Percentiles rank a stretch among this genome's conserved stretches.
Evolutionary conservation across 2,797 vertebrate species (phyloP).

Genomic region (Parambassis ranga): DNA sequence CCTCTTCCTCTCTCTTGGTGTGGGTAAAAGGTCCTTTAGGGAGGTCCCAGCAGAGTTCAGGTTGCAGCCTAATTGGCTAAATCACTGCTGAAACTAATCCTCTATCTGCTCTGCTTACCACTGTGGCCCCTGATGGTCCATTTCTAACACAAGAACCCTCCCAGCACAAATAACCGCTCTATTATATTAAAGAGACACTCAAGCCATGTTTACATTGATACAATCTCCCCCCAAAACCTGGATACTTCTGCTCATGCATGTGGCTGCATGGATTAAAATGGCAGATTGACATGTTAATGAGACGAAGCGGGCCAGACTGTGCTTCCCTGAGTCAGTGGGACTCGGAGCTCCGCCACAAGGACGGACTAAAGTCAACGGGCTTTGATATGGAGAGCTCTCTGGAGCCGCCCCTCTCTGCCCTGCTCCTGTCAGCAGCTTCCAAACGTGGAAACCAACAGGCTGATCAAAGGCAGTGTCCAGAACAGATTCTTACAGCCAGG

Average conservation of each 20-base stretch:
- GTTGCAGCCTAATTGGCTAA: slow-evolving; percentile 63
- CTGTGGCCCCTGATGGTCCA: slow-evolving; percentile 2
- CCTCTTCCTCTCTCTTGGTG: slow-evolving; percentile 44
- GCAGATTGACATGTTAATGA: slow-evolving; percentile 58
- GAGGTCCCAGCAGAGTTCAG: slow-evolving; percentile 41
- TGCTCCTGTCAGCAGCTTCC: slow-evolving; percentile 18
- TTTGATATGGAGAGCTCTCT: slow-evolving; percentile 48
- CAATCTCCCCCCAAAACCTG: slow-evolving; percentile 15
- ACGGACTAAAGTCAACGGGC: slow-evolving; percentile 55
- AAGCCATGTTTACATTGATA: slow-evolving; percentile 27
- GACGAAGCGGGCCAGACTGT: slow-evolving; percentile 35
- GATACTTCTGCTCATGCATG: slow-evolving; percentile 16
- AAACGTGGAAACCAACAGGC: slow-evolving; percentile 18
- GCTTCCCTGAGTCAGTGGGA: slow-evolving; percentile 40
- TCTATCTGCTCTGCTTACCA: slow-evolving; percentile 33
- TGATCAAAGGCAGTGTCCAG: slow-evolving; percentile 21
- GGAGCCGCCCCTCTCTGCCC: slow-evolving; percentile 2
- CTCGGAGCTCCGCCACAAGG: slow-evolving; percentile 50
- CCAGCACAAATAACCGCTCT: neutral
- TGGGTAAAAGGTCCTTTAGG: slow-evolving; percentile 49
- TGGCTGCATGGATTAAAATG: slow-evolving; percentile 31
- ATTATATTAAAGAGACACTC: neutral
- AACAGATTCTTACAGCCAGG: slow-evolving; percentile 30
- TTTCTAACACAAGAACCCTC: slow-evolving; percentile 1
- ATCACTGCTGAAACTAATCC: slow-evolving; percentile 63